Percentiles rank a stretch among this genome's conserved stretches.
Evolutionary conservation across 2,888 invertebrate genomes (phyloP).

Genomic region (Sicus ferrugineus): DNA sequence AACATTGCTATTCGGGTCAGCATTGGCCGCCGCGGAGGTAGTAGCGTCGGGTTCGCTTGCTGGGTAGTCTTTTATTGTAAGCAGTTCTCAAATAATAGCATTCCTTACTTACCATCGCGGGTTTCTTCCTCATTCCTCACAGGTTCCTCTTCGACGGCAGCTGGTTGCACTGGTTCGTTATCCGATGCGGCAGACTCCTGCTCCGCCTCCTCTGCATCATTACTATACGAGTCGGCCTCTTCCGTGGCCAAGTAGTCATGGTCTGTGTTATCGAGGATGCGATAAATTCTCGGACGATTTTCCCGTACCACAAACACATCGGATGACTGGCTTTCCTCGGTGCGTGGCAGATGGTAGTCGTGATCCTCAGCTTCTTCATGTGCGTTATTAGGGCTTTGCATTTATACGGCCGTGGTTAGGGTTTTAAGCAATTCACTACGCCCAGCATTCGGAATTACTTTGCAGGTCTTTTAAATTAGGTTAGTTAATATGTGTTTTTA

Average conservation of each 20-base stretch:
- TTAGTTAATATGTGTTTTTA: too few relatives aligned
- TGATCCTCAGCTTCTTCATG: conserved; percentile 25
- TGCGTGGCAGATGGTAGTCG: conserved; percentile 24
- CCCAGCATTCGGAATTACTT: too few relatives aligned
- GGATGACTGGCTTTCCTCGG: conserved; percentile 4
- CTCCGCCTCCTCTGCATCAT: background rate
- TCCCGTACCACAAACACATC: conserved; percentile 4
- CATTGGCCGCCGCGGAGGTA: too few relatives aligned
- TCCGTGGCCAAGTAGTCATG: conserved; percentile 37
- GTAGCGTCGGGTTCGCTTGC: background rate
- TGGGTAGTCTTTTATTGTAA: background rate
- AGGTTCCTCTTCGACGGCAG: background rate
- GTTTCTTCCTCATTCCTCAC: conserved; percentile 6
- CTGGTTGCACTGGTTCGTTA: conserved; percentile 28
- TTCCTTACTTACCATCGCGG: background rate
- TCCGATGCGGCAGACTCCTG: conserved; percentile 8
- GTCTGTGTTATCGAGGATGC: conserved; percentile 33
- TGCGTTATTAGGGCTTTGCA: conserved; percentile 30
- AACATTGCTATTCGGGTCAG: conserved; percentile 23
- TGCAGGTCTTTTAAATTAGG: too few relatives aligned
- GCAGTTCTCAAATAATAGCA: background rate
- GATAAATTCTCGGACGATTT: conserved; percentile 12
- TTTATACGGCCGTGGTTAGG: conserved; percentile 19
- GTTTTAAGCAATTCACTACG: too few relatives aligned
- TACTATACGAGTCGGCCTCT: background rate